Percentiles rank a stretch among this genome's conserved stretches.
These are phyloP conservation scores for Cotesia vestalis DNA, from an alignment of 1,140 invertebrate genomes.

Conservation along the genomic window DNA sequence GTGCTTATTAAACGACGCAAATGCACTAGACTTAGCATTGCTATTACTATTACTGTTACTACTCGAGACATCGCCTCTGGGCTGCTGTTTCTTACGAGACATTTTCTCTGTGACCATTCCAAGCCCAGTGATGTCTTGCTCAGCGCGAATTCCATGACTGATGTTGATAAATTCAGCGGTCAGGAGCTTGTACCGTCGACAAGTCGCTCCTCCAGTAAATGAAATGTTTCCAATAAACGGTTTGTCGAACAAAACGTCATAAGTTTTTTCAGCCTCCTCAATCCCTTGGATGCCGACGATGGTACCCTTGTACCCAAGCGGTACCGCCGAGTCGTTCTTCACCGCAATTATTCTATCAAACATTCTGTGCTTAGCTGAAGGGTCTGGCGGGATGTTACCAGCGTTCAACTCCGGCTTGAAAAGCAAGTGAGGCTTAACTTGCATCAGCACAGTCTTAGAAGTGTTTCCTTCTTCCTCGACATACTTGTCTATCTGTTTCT, in stretches of 20 bases:
- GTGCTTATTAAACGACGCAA: conserved; percentile 38
- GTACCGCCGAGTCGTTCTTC: conserved; percentile 77
- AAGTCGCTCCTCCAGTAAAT: conserved; percentile 65
- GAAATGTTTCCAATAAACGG: conserved; percentile 67
- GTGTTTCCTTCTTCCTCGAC: conserved; percentile 43
- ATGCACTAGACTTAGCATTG: conserved; percentile 37
- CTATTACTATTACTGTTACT: conserved; percentile 33
- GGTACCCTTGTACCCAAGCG: conserved; percentile 83
- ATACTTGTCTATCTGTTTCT: conserved; percentile 68
- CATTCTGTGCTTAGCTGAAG: conserved; percentile 71
- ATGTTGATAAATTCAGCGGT: conserved; percentile 71
- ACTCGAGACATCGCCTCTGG: not conserved
- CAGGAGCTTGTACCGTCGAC: conserved; percentile 68
- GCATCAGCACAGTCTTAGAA: conserved; percentile 71
- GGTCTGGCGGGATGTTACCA: conserved; percentile 70
- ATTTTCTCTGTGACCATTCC: conserved; percentile 4
- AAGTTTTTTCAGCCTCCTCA: conserved; percentile 67
- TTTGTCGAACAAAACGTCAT: conserved; percentile 82
- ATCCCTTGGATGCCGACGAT: conserved; percentile 75
- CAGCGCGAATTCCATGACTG: conserved; percentile 63
- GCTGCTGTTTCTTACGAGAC: conserved; percentile 31
- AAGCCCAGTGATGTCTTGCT: conserved; percentile 51
- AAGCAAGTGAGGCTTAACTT: conserved; percentile 82
- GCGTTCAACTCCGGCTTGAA: conserved; percentile 56
- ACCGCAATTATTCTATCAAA: conserved; percentile 87